phyloP scores from a whole-genome alignment of 2,888 invertebrate species.

The Auanema freiburgensis region DNA sequence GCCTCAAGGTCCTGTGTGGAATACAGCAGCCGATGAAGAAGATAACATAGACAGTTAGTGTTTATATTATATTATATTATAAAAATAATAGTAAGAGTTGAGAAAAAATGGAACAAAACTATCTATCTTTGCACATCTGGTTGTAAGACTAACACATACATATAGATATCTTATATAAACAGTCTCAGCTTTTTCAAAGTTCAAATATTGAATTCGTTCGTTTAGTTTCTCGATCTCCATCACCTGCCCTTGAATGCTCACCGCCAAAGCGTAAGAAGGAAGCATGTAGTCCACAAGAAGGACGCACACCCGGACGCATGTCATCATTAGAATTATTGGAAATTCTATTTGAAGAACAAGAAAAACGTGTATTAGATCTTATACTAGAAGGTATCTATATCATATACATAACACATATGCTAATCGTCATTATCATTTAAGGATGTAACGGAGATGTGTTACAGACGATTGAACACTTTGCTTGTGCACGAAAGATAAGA shows the following conservation, averaged over 20 bases:
- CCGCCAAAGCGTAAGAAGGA: constrained; percentile 20
- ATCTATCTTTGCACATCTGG: no score
- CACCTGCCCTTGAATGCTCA: constrained; percentile 13
- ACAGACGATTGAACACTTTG: constrained; percentile 84
- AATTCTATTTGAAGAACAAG: constrained; percentile 80
- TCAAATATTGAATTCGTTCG: neutral
- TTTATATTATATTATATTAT: constrained; percentile 3
- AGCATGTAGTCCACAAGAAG: constrained; percentile 15
- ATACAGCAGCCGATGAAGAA: constrained; percentile 33
- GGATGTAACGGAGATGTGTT: constrained; percentile 87
- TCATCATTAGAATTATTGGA: constrained; percentile 78
- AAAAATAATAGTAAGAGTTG: constrained; percentile 17
- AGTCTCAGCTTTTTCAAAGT: neutral
- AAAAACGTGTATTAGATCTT: constrained; percentile 77
- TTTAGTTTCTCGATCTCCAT: constrained; percentile 15
- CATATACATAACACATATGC: neutral
- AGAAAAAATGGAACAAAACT: constrained; percentile 2
- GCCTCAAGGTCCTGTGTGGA: constrained; percentile 88
- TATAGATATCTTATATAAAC: no score
- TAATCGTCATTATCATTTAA: no score
- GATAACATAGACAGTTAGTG: constrained; percentile 30
- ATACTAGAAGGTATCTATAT: constrained; percentile 74
- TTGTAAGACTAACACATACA: no score
- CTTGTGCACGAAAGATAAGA: constrained; percentile 29
- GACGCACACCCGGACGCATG: constrained; percentile 64